Conservation (phyloP, 2,113 vertebrate species). For the Osmerus eperlanus region DNA sequence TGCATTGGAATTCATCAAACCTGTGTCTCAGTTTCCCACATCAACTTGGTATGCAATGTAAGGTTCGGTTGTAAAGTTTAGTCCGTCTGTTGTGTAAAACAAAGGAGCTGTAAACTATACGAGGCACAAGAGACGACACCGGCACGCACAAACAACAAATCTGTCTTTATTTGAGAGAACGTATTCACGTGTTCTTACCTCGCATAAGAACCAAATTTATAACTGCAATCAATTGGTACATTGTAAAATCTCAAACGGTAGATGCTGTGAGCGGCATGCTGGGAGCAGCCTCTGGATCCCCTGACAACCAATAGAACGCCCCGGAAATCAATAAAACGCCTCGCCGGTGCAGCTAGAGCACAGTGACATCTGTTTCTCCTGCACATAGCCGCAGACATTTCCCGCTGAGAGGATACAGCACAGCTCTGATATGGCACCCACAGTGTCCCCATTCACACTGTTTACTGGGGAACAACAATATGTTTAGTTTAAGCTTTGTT, state of each 20-base stretch:
- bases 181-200: not conserved
- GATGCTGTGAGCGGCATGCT: no score
- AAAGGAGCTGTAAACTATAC: conserved; percentile 21
- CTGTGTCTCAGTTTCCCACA: not conserved
- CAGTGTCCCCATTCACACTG: not conserved
- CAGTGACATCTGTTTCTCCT: conserved; percentile 13
- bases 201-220: no score
- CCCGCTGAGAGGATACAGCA: not conserved
- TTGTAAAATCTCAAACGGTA: no score
- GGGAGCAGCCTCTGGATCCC: not conserved
- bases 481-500: no score
- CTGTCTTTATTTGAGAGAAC: not conserved
- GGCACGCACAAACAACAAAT: not conserved
- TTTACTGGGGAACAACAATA: no score
- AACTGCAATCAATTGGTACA: no score
- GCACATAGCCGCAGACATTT: not conserved
- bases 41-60: not conserved
- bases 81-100: conserved; percentile 16
- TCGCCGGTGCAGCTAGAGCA: not conserved
- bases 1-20: no score
- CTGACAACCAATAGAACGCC: conserved; percentile 25
- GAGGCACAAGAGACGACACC: not conserved
- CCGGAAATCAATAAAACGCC: conserved; percentile 38
- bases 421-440: conserved; percentile 7
- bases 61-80: conserved; percentile 5